Evolutionary conservation across 2,888 invertebrate genomes (phyloP), one percentile per base, ranked within the genome.

Genomic region (Acanthopleura granulata): DNA sequence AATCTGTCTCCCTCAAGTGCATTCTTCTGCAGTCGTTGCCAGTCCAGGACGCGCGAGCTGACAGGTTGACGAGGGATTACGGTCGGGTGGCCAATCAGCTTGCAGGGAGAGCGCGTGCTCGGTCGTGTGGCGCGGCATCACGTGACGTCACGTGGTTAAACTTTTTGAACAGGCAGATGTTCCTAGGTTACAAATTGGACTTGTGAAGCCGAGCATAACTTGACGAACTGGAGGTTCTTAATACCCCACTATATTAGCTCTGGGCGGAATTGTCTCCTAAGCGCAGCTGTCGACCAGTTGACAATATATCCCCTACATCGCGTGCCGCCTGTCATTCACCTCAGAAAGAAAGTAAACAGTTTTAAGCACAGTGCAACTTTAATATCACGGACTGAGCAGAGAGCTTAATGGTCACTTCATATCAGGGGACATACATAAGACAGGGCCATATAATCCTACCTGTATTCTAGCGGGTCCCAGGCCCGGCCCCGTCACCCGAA

Each of bases 161-260:
- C 66, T 66, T 66, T 66, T 66, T 66, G 66, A 66, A 66, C 15
- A 66, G 66, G 66, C 66, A 66, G 66, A 66, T 66, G 66, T 66
- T 66, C 27, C 22, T 16, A 25, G 29, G 66, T 66, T 66, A 66
- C 66, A 66, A 66, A 66, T 66, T 22, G 66, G 66, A 22, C 66
- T 27, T 66, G 66, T 22, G 25, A 12, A 66, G 15, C 29, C 66
- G 66, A 66, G 66, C 66, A 66, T 66, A 27, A 66, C 66, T 25
- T 27, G 66, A 27, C 15, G 15, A 66, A 66, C 25, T 66, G 29
- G 25, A 66, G 57, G 57, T 57, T 57, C 22, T 57, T 57, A 57
- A 57, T 57, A 57, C 57, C n/a, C 29, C 1, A 6, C 22, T 66
- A 66, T 27, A 27, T 22, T 66, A 66, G 66, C 66, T 66, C 16